phyloP scores from a whole-genome alignment of 2,797 vertebrate genomes.

The Micrastur ruficollis region DNA sequence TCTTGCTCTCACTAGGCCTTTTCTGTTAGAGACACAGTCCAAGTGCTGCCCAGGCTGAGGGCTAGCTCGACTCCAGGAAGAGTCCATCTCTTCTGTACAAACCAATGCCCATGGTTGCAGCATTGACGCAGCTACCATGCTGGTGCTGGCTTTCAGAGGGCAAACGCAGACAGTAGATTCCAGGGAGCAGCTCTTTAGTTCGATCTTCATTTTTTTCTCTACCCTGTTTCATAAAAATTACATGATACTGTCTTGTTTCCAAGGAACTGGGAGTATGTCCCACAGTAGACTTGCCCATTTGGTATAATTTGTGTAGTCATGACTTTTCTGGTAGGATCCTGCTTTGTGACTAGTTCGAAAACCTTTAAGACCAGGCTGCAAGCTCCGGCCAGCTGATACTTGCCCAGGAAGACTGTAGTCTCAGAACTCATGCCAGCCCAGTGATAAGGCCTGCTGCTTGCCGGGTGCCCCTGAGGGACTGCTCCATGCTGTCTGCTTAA shows the following conservation, averaged over 20 bases:
- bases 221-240: neutral
- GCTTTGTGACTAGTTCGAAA: neutral
- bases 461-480: neutral
- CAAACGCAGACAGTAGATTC: neutral
- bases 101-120: neutral
- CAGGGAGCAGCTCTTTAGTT: neutral
- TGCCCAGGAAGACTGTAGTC: neutral
- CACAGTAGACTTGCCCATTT: neutral
- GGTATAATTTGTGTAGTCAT: neutral
- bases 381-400: neutral
- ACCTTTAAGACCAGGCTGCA: neutral
- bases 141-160: neutral
- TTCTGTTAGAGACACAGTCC: neutral
- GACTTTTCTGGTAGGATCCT: neutral
- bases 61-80: neutral
- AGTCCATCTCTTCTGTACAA: neutral
- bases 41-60: neutral
- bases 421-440: neutral
- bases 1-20: neutral
- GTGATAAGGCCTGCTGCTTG: neutral
- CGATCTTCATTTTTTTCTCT: neutral
- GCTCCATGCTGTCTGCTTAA: neutral
- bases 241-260: neutral
- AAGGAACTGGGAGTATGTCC: neutral
- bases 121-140: neutral